A percentile compares a stretch with the other conserved stretches of the same genome.
These are phyloP conservation scores for Scaptomyza tumidula DNA, from an alignment of 2,888 invertebrate species.

Conservation along the genomic window DNA sequence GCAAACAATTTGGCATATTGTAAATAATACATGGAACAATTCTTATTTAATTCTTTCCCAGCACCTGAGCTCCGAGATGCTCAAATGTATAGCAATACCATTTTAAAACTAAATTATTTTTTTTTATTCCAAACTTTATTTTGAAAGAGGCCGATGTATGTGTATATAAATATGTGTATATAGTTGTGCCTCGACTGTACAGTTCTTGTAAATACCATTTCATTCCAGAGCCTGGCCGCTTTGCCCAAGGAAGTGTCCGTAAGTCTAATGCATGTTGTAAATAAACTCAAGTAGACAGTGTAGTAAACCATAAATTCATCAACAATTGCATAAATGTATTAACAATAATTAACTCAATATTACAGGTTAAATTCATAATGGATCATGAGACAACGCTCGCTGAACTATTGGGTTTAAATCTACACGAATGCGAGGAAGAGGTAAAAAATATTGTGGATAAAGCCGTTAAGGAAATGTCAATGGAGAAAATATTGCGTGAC, in stretches of 20 bases:
- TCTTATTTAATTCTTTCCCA: constrained; percentile 43
- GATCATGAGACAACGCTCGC: constrained; percentile 95
- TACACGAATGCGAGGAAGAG: constrained; percentile 98
- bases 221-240: constrained; percentile 92
- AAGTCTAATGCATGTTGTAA: constrained; percentile 85
- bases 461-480: constrained; percentile 99
- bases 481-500: constrained; percentile 97
- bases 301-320: constrained; percentile 8
- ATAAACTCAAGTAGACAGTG: constrained; percentile 33
- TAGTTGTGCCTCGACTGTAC: constrained; percentile 72
- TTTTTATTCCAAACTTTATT: constrained; percentile 41
- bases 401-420: constrained; percentile 94
- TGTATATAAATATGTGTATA: constrained; percentile 19
- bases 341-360: constrained; percentile 4
- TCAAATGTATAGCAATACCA: constrained; percentile 73
- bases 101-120: constrained; percentile 34
- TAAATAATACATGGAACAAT: constrained; percentile 61
- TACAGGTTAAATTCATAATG: constrained; percentile 96
- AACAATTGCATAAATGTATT: constrained; percentile 1
- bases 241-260: constrained; percentile 92
- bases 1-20: constrained; percentile 57
- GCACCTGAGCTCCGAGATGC: constrained; percentile 64
- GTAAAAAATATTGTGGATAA: constrained; percentile 99
- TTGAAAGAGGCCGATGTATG: constrained; percentile 47
- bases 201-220: constrained; percentile 84